phyloP scores from a whole-genome alignment of 1,140 invertebrate genomes.

The Caenorhabditis elegans region WBcel235 BX284602.5:10506001-10506500 shows the following conservation, averaged over 20 bases:
- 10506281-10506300: constrained; percentile 22
- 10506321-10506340: too few species aligned
- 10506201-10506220: constrained; percentile 4
- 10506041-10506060: too few species aligned
- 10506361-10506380: too few species aligned
- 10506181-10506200: not conserved
- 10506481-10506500: too few species aligned
- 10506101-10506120: constrained; percentile 13
- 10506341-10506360: too few species aligned
- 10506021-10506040: too few species aligned
- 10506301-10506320: not conserved
- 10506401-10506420: too few species aligned
- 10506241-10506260: constrained; percentile 32
- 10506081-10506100: not conserved
- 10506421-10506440: too few species aligned
- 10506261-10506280: constrained; percentile 23
- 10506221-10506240: constrained; percentile 27
- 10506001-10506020: not conserved
- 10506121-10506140: constrained; percentile 15
- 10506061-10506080: too few species aligned
- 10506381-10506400: too few species aligned
- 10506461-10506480: too few species aligned
- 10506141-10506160: not conserved
- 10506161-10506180: not conserved
- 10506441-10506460: too few species aligned